Evolutionary conservation across 2,797 vertebrate genomes (phyloP).

Genomic region (Hyperoplus immaculatus): DNA sequence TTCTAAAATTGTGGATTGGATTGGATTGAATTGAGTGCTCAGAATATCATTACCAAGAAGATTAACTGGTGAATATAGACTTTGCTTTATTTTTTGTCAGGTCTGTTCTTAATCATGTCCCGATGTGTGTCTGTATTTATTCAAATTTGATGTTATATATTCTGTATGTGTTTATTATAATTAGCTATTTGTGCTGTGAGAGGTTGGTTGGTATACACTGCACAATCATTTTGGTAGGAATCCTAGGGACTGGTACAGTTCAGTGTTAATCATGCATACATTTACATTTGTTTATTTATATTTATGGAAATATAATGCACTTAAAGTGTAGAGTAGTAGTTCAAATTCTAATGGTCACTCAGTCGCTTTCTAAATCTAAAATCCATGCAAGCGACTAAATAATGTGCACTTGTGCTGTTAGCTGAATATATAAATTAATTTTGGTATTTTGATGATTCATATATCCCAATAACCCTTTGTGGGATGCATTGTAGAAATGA

Average conservation of each 20-base stretch:
- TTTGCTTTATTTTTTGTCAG: not conserved
- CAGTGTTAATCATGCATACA: not conserved
- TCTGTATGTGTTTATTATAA: no score
- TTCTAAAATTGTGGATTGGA: no score
- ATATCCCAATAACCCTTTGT: not conserved
- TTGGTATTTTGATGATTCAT: not conserved
- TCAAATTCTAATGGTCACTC: not conserved
- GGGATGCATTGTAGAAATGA: not conserved
- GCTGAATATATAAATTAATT: not conserved
- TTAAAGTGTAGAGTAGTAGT: not conserved
- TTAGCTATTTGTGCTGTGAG: not conserved
- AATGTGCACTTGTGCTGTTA: not conserved
- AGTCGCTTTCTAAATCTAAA: not conserved
- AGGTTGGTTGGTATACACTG: constrained; percentile 1
- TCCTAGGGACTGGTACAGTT: not conserved
- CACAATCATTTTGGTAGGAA: not conserved
- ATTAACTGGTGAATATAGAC: not conserved
- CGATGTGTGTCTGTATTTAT: constrained; percentile 10
- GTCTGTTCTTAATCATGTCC: not conserved
- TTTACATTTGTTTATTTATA: constrained; percentile 14
- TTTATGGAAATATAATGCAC: not conserved
- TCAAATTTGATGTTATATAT: not conserved
- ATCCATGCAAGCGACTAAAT: constrained; percentile 3
- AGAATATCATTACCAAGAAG: not conserved
- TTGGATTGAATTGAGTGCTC: no score